A percentile compares a stretch with the other conserved stretches of the same genome.
phyloP scores from a whole-genome alignment of 1,140 invertebrate species.

The Drosophila bipectinata region DNA sequence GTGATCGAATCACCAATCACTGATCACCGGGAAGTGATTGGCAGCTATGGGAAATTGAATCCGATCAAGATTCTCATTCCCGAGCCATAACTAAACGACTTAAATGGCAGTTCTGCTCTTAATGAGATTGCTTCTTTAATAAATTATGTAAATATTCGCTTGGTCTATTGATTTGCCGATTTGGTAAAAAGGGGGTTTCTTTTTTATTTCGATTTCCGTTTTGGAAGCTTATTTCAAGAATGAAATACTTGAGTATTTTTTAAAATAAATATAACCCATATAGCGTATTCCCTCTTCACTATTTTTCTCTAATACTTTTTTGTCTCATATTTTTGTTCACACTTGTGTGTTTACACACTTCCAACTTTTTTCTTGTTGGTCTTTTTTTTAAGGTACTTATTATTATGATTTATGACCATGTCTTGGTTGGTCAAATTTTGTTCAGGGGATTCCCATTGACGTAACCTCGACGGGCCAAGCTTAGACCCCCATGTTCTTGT shows the following conservation, averaged over 20 bases:
- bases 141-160: slow-evolving; percentile 4
- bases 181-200: slow-evolving; percentile 3
- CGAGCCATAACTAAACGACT: not conserved
- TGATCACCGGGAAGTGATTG: slow-evolving; percentile 11
- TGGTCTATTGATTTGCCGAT: not conserved
- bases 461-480: slow-evolving; percentile 1
- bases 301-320: not conserved
- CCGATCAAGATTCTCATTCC: not conserved
- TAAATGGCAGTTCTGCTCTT: not conserved
- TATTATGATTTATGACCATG: slow-evolving; percentile 32
- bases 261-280: no score
- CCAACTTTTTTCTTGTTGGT: not conserved
- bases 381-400: slow-evolving; percentile 3
- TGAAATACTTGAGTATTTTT: no score
- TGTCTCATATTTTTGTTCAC: not conserved
- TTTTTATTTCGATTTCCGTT: not conserved
- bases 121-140: slow-evolving; percentile 1
- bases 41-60: slow-evolving; percentile 8
- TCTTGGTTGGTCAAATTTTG: slow-evolving; percentile 11
- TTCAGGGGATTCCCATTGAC: slow-evolving; percentile 29
- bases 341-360: slow-evolving; percentile 32
- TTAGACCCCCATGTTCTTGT: slow-evolving; percentile 11
- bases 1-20: not conserved
- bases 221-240: no score
- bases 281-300: not conserved